Percentiles rank a stretch among this genome's conserved stretches.
Evolutionary conservation across 2,888 invertebrate species (phyloP).

Genomic region (Alviniconcha strummeri): DNA sequence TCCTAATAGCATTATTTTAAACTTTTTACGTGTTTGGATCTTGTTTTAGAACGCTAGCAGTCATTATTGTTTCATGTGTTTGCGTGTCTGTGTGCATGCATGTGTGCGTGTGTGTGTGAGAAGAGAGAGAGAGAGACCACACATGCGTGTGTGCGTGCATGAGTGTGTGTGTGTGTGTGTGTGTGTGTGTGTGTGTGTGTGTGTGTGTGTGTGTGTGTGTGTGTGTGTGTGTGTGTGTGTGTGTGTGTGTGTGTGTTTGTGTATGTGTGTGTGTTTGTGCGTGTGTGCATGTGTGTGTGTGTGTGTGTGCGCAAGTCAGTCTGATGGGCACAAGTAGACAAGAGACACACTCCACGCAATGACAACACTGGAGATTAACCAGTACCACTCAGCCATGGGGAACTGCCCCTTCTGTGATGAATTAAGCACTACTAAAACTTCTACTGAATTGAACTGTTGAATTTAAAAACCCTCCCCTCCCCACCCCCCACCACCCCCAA

Average conservation of each 20-base stretch:
- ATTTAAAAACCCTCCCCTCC: background rate
- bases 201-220: background rate
- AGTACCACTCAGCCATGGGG: too few relatives aligned
- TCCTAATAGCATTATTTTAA: too few relatives aligned
- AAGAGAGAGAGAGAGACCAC: too few relatives aligned
- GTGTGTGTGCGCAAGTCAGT: background rate
- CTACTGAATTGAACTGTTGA: too few relatives aligned
- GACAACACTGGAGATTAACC: too few relatives aligned
- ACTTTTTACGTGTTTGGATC: too few relatives aligned
- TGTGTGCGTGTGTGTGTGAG: conserved; percentile 2
- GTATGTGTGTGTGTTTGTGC: background rate
- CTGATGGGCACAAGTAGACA: background rate
- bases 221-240: conserved; percentile 6
- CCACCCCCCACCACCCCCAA: background rate
- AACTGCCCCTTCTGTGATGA: too few relatives aligned
- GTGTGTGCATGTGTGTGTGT: conserved; percentile 3
- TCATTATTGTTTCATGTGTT: too few relatives aligned
- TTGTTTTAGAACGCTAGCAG: too few relatives aligned
- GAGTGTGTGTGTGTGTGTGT: background rate
- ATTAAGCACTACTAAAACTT: too few relatives aligned
- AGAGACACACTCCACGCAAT: too few relatives aligned
- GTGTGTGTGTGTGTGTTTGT: background rate
- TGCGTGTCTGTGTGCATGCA: background rate
- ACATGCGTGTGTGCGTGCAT: background rate
- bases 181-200: background rate